Conservation (phyloP, 2,113 vertebrate genomes). For the Nothoprocta perdicaria region DNA sequence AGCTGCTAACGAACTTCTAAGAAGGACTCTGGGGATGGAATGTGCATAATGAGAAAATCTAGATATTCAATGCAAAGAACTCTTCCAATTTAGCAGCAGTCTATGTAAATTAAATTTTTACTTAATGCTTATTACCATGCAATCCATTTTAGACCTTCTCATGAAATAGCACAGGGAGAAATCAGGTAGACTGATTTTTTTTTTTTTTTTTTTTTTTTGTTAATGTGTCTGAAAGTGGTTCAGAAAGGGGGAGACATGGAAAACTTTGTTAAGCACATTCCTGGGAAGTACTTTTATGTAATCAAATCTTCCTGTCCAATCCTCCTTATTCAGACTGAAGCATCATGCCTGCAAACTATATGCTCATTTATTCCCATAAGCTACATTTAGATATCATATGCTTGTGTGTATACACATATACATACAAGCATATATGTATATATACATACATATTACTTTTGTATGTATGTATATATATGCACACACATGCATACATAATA, state of each 20-base stretch:
- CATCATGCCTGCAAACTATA: neutral
- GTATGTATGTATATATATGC: neutral
- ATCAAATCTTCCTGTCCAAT: neutral
- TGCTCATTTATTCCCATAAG: neutral
- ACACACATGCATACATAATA: neutral
- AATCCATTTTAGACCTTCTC: neutral
- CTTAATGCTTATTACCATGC: neutral
- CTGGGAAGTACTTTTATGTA: neutral
- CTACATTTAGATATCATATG: neutral
- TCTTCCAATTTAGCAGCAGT: neutral
- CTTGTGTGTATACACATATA: neutral
- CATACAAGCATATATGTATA: too few species aligned
- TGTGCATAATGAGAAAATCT: slow-evolving; percentile 23
- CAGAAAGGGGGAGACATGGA: neutral
- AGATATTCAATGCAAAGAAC: neutral
- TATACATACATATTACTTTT: too few species aligned
- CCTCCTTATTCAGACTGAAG: neutral
- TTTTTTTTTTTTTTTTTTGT: neutral
- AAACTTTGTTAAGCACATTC: neutral
- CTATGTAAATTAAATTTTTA: neutral
- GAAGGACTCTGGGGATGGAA: neutral
- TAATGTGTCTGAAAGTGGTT: neutral
- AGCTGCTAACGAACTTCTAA: neutral
- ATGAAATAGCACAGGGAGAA: neutral
- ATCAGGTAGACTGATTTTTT: neutral